Evolutionary conservation across 2,888 invertebrate genomes (phyloP).

Genomic region (Molorchus minor): DNA sequence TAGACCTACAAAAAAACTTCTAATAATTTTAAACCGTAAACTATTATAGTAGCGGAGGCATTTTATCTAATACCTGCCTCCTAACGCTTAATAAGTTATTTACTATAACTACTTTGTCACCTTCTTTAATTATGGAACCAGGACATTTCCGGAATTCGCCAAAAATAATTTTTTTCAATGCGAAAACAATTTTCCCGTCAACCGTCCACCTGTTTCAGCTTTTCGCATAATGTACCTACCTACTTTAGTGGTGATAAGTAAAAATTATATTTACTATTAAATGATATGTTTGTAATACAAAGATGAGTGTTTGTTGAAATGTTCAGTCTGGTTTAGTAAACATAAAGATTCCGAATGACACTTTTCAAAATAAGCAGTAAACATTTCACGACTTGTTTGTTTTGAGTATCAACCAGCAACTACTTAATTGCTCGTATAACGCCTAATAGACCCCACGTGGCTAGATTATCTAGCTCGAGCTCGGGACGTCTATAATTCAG

Average conservation of each 20-base stretch:
- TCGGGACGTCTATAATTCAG: conserved; percentile 32
- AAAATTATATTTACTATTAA: conserved; percentile 57
- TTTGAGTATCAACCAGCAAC: conserved; percentile 51
- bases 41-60: no score
- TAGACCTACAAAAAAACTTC: no score
- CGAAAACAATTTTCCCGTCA: background rate
- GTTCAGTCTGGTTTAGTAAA: conserved; percentile 56
- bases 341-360: conserved; percentile 63
- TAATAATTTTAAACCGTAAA: no score
- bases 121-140: no score
- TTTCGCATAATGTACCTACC: background rate
- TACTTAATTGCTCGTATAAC: conserved; percentile 51
- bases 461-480: conserved; percentile 3
- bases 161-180: background rate
- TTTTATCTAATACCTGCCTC: no score
- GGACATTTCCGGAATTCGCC: background rate
- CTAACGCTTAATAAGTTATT: no score
- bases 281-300: conserved; percentile 58
- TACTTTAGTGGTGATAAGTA: conserved; percentile 41
- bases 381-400: conserved; percentile 58
- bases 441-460: conserved; percentile 36
- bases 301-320: conserved; percentile 61
- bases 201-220: conserved; percentile 9
- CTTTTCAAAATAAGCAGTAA: conserved; percentile 62
- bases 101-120: no score